These are phyloP conservation scores for Aegotheles bennettii DNA, from an alignment of 2,113 vertebrate genomes.

Conservation along the genomic window DNA sequence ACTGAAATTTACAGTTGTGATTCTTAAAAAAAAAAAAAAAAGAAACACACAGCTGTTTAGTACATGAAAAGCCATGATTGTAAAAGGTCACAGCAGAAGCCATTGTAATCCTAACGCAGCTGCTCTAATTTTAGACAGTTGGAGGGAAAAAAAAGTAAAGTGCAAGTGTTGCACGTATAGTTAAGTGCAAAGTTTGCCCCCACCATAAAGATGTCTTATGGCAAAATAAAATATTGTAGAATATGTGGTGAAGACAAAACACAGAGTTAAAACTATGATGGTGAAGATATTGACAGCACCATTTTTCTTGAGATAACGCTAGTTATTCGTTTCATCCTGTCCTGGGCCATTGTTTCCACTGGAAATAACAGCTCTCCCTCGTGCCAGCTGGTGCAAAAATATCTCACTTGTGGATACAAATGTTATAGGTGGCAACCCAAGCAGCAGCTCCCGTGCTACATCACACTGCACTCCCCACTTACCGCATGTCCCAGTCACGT, in stretches of 20 bases:
- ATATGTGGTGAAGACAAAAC: conserved; percentile 74
- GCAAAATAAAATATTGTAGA: conserved; percentile 70
- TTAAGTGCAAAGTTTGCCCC: conserved; percentile 84
- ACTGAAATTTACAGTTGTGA: conserved; percentile 81
- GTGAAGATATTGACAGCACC: conserved; percentile 71
- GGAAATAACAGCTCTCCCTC: not conserved
- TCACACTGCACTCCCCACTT: not conserved
- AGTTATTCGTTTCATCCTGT: conserved; percentile 18
- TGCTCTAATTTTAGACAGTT: conserved; percentile 70
- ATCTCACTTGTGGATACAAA: not conserved
- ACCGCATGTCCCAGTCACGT: conserved; percentile 25
- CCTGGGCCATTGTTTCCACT: not conserved
- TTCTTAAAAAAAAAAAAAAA: conserved; percentile 68
- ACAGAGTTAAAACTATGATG: conserved; percentile 64
- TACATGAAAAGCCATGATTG: conserved; percentile 81
- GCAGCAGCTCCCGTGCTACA: not conserved
- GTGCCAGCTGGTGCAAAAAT: conserved; percentile 30
- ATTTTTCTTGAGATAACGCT: conserved; percentile 67
- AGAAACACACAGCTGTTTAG: conserved; percentile 73
- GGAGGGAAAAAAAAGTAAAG: conserved; percentile 78
- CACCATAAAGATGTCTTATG: conserved; percentile 74
- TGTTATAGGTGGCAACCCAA: not conserved
- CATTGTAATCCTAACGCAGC: conserved; percentile 57
- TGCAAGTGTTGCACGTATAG: conserved; percentile 79
- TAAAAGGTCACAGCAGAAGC: conserved; percentile 76